A percentile compares a stretch with the other conserved stretches of the same genome.
These are phyloP conservation scores for Hetaerina americana DNA, from an alignment of 1,140 invertebrate genomes.

Conservation along the genomic window DNA sequence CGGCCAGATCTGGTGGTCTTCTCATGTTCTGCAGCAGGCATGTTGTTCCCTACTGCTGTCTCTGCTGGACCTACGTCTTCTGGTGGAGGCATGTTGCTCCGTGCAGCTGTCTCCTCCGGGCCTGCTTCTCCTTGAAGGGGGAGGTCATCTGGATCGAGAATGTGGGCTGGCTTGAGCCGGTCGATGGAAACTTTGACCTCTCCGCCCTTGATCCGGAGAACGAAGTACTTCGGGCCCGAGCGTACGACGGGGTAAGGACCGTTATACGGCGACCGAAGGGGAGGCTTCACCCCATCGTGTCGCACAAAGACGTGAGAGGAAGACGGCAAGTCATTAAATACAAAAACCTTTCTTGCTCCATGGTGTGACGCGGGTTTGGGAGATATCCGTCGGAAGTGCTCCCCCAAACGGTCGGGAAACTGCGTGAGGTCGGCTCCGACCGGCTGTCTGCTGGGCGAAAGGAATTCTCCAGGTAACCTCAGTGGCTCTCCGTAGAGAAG, in stretches of 20 bases:
- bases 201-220: constrained; percentile 7
- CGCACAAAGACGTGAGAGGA: constrained; percentile 21
- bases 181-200: constrained; percentile 11
- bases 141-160: too few relatives aligned
- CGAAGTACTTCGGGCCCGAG: constrained; percentile 11
- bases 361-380: constrained; percentile 8
- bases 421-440: background rate
- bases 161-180: constrained; percentile 16
- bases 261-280: constrained; percentile 12
- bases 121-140: too few relatives aligned
- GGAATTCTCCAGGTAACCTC: constrained; percentile 19
- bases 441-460: constrained; percentile 3
- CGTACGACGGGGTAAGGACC: constrained; percentile 16
- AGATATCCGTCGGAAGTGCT: background rate
- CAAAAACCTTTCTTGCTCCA: constrained; percentile 11
- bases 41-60: too few relatives aligned
- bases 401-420: too few relatives aligned
- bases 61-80: too few relatives aligned
- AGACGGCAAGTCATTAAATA: constrained; percentile 13
- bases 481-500: constrained; percentile 18
- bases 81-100: too few relatives aligned
- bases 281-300: constrained; percentile 7
- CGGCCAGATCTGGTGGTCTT: too few relatives aligned
- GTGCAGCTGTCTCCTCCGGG: too few relatives aligned
- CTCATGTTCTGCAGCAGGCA: too few relatives aligned